Percentiles rank a stretch among this genome's conserved stretches.
phyloP scores from a whole-genome alignment of 2,888 invertebrate genomes.

The Clostera curtula region DNA sequence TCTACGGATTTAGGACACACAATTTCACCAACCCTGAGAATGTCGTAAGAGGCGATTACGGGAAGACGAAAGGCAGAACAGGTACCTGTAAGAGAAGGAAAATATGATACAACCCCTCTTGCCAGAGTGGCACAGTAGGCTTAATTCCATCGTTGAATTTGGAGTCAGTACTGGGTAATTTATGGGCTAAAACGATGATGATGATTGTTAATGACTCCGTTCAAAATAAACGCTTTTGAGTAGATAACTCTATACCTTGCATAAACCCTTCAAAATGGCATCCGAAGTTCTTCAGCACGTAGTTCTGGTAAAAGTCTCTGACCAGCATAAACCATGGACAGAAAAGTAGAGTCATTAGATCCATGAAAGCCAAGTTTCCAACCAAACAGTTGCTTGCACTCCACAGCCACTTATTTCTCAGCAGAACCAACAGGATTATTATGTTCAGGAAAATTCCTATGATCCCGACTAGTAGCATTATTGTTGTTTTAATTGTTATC shows the following conservation, averaged over 20 bases:
- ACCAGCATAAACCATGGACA: slow-evolving; percentile 86
- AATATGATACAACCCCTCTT: too few relatives aligned
- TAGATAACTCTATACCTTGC: slow-evolving; percentile 68
- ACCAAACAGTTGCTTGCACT: slow-evolving; percentile 83
- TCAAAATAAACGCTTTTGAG: too few relatives aligned
- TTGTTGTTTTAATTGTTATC: slow-evolving; percentile 74
- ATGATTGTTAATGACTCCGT: too few relatives aligned
- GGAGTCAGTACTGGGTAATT: too few relatives aligned
- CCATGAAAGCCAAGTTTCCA: slow-evolving; percentile 83
- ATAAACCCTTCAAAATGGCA: slow-evolving; percentile 86
- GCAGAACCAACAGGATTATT: slow-evolving; percentile 77
- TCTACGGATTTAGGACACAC: too few relatives aligned
- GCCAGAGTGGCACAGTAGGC: too few relatives aligned
- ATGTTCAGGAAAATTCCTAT: slow-evolving; percentile 81
- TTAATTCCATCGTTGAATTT: too few relatives aligned
- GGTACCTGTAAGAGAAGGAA: too few relatives aligned
- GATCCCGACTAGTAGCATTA: slow-evolving; percentile 76
- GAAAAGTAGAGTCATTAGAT: slow-evolving; percentile 78
- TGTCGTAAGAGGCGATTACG: too few relatives aligned
- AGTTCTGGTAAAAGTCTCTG: slow-evolving; percentile 86
- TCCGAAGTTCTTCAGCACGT: slow-evolving; percentile 80
- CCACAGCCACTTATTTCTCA: slow-evolving; percentile 77
- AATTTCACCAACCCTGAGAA: too few relatives aligned
- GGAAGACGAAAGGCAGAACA: too few relatives aligned
- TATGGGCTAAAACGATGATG: too few relatives aligned